A percentile compares a stretch with the other conserved stretches of the same genome.
phyloP scores from a whole-genome alignment of 1,140 invertebrate genomes.

The Wasmannia auropunctata region DNA sequence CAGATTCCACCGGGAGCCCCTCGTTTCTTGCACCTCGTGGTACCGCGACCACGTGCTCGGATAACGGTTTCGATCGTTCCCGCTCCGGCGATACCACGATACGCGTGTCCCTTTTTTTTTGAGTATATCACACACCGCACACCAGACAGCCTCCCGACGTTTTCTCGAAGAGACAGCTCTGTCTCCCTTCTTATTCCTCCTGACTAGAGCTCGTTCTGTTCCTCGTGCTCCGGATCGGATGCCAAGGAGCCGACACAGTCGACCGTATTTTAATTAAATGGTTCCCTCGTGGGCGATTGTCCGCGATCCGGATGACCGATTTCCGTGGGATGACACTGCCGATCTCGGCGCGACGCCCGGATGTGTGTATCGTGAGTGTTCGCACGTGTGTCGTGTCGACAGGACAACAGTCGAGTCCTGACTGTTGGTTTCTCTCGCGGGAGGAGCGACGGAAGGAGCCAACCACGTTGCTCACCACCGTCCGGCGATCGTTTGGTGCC shows the following conservation, averaged over 20 bases:
- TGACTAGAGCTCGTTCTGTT: conserved; percentile 32
- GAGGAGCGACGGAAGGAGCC: conserved; percentile 69
- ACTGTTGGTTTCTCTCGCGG: conserved; percentile 68
- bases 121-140: conserved; percentile 10
- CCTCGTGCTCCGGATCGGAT: neutral
- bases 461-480: conserved; percentile 73
- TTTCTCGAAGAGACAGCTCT: neutral
- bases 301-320: neutral
- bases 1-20: neutral
- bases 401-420: conserved; percentile 81
- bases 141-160: neutral
- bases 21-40: conserved; percentile 53
- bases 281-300: neutral
- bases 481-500: conserved; percentile 72
- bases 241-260: neutral
- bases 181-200: too few relatives aligned
- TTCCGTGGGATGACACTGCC: neutral
- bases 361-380: neutral
- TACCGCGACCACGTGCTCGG: conserved; percentile 64
- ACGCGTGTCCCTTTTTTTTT: conserved; percentile 27
- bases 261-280: neutral
- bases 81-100: conserved; percentile 1
- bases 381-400: conserved; percentile 65
- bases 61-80: conserved; percentile 56
- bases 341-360: neutral